phyloP scores from a whole-genome alignment of 2,113 vertebrate genomes.

The Ploceus nigricollis region DNA sequence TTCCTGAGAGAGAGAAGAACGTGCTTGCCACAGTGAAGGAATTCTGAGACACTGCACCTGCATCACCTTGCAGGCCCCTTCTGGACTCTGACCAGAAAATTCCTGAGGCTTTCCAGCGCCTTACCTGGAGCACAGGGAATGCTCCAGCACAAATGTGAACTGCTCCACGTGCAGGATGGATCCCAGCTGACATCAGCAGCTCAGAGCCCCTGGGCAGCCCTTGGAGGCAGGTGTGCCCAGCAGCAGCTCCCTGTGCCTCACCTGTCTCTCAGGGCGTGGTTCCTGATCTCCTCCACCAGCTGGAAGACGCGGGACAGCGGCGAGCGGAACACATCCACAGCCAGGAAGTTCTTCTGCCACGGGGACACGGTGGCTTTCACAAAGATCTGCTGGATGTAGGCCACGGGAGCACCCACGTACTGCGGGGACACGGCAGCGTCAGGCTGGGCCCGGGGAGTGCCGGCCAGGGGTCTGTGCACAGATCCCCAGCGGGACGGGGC shows the following conservation, averaged over 20 bases:
- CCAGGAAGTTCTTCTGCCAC: constrained; percentile 90
- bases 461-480: too few species aligned
- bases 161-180: accelerated
- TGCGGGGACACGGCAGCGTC: not conserved
- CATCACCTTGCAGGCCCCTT: not conserved
- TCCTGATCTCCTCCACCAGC: constrained; percentile 92
- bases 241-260: not conserved
- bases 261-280: constrained; percentile 90
- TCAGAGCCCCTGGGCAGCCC: not conserved
- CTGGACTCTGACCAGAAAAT: too few species aligned
- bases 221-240: not conserved
- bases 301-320: constrained; percentile 89
- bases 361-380: constrained; percentile 94
- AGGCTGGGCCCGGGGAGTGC: not conserved
- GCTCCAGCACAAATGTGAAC: not conserved
- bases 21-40: too few species aligned
- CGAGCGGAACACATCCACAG: constrained; percentile 90
- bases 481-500: too few species aligned
- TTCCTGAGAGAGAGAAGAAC: too few species aligned
- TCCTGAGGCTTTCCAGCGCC: too few species aligned
- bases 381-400: constrained; percentile 95
- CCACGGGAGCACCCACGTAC: constrained; percentile 91
- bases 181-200: accelerated
- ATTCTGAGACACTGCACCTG: not conserved
- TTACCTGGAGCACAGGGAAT: not conserved